Evolutionary conservation across 2,888 invertebrate species (phyloP).

Genomic region (Lochmaea crataegi): DNA sequence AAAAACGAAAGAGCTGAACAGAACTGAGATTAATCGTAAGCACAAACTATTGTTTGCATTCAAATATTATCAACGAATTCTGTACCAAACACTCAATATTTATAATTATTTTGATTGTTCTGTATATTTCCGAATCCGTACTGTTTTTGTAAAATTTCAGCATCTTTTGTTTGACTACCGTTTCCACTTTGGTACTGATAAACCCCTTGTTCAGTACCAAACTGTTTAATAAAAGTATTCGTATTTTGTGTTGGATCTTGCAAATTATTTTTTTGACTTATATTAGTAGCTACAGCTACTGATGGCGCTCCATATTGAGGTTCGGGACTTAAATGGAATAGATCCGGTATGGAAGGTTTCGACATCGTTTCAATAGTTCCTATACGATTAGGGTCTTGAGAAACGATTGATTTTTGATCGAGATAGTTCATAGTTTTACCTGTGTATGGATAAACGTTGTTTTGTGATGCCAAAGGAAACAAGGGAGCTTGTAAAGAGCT

Average conservation of each 20-base stretch:
- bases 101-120: background rate
- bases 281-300: conserved; percentile 13
- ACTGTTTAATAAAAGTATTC: conserved; percentile 6
- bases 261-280: conserved; percentile 9
- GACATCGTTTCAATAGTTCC: background rate
- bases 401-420: background rate
- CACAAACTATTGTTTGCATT: too few relatives aligned
- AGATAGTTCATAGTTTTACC: background rate
- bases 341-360: conserved; percentile 5
- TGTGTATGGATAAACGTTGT: background rate
- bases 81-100: conserved; percentile 1
- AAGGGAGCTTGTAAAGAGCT: background rate
- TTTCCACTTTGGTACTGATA: background rate
- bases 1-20: too few relatives aligned
- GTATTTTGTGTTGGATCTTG: background rate
- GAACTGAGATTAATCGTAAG: too few relatives aligned
- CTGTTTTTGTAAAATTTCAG: conserved; percentile 5
- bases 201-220: background rate
- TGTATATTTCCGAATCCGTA: conserved; percentile 7
- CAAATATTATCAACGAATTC: background rate
- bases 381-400: background rate
- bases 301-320: conserved; percentile 17
- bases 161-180: background rate
- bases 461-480: background rate
- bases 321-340: conserved; percentile 15